Conservation (phyloP, 2,113 vertebrate species). For the Nipponia nippon region DNA sequence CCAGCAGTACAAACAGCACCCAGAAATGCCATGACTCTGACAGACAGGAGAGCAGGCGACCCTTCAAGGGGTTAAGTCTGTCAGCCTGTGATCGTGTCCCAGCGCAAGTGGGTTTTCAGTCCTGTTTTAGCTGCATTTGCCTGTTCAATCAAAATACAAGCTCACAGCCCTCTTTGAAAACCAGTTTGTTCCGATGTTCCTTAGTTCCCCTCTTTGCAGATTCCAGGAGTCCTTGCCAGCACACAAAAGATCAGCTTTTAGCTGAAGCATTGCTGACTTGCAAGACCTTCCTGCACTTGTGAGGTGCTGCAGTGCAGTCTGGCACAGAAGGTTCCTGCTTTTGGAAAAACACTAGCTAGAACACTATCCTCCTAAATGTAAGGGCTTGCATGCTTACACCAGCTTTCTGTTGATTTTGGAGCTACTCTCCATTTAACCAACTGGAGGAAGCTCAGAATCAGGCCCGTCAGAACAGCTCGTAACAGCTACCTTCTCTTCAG, state of each 20-base stretch:
- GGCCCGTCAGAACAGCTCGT: neutral
- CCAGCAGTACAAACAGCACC: slow-evolving; percentile 75
- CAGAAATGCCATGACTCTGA: slow-evolving; percentile 75
- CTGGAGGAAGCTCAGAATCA: neutral
- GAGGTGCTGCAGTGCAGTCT: slow-evolving; percentile 39
- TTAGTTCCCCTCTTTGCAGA: neutral
- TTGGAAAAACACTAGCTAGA: slow-evolving; percentile 21
- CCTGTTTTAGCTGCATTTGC: slow-evolving; percentile 11
- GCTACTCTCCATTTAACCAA: neutral
- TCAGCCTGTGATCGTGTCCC: neutral
- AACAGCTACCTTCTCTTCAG: neutral
- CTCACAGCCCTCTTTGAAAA: neutral
- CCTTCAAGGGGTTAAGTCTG: slow-evolving; percentile 15
- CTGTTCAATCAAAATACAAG: slow-evolving; percentile 3
- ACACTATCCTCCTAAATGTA: neutral
- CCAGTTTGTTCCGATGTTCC: neutral
- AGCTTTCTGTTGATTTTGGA: slow-evolving; percentile 11
- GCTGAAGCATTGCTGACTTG: slow-evolving; percentile 16
- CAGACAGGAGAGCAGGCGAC: slow-evolving; percentile 63
- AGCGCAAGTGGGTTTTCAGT: neutral
- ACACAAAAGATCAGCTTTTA: neutral
- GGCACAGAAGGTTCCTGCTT: slow-evolving; percentile 42
- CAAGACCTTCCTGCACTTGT: neutral
- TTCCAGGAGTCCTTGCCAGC: slow-evolving; percentile 1
- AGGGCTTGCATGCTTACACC: neutral